Evolutionary conservation across 1,140 invertebrate genomes (phyloP).

Genomic region (Penaeus indicus): DNA sequence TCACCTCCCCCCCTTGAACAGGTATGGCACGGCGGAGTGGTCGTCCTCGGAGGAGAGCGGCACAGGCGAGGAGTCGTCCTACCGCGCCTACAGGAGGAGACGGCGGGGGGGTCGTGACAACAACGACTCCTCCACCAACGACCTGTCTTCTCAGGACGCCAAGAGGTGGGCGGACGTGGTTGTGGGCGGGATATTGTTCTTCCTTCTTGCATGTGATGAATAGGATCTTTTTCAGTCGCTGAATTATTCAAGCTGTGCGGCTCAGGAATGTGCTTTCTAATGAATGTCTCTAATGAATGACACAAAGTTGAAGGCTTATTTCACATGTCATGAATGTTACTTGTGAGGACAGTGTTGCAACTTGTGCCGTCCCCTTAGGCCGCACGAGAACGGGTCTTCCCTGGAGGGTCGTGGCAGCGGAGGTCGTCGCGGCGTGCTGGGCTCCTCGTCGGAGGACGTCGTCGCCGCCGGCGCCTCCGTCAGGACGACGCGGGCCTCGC

Average conservation of each 20-base stretch:
- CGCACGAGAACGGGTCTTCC: slow-evolving; percentile 39
- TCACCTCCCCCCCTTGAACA: not conserved
- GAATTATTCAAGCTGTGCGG: too few species aligned
- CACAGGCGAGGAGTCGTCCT: slow-evolving; percentile 24
- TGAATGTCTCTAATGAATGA: too few species aligned
- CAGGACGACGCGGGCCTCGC: slow-evolving; percentile 66
- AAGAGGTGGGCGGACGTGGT: too few species aligned
- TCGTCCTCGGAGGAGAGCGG: slow-evolving; percentile 53
- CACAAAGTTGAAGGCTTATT: too few species aligned
- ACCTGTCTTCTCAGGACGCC: slow-evolving; percentile 7
- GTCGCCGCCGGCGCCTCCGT: slow-evolving; percentile 60
- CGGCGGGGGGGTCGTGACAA: not conserved
- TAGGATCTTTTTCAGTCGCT: too few species aligned
- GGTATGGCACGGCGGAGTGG: slow-evolving; percentile 52
- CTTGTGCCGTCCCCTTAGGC: not conserved
- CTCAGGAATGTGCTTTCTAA: too few species aligned
- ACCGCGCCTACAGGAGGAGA: slow-evolving; percentile 27
- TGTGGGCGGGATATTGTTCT: too few species aligned
- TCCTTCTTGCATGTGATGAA: too few species aligned
- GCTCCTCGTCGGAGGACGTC: slow-evolving; percentile 56
- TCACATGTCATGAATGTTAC: too few species aligned
- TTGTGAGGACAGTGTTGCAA: too few species aligned
- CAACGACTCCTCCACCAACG: slow-evolving; percentile 33
- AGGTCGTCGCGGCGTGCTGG: slow-evolving; percentile 28
- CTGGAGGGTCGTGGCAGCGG: slow-evolving; percentile 29